These are phyloP conservation scores for Indicator indicator DNA, from an alignment of 2,113 vertebrate species.

Conservation along the genomic window DNA sequence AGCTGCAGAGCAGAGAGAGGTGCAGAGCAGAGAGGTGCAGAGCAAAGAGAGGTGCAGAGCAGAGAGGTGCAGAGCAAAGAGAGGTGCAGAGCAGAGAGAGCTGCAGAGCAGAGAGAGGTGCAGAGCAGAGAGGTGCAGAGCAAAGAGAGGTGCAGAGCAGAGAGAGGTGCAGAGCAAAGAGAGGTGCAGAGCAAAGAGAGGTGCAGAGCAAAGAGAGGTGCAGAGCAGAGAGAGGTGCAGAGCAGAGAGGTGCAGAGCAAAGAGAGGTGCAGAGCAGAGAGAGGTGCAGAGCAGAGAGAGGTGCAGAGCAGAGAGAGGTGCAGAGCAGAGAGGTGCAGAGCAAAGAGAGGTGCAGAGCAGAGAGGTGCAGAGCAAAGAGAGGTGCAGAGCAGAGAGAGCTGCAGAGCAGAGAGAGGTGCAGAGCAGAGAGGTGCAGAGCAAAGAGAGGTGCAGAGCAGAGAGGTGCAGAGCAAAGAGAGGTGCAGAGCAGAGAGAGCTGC, in stretches of 20 bases:
- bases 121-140: rapidly evolving
- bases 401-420: rapidly evolving
- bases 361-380: no score
- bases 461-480: rapidly evolving
- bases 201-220: rapidly evolving
- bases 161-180: neutral
- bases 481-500: neutral
- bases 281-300: neutral
- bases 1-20: rapidly evolving
- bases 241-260: neutral
- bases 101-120: neutral
- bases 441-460: no score
- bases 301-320: no score
- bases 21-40: rapidly evolving
- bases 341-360: neutral
- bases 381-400: rapidly evolving
- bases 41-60: neutral
- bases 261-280: neutral
- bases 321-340: neutral
- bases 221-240: rapidly evolving
- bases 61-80: no score
- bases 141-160: neutral
- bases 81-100: rapidly evolving
- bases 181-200: no score
- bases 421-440: neutral